Percentiles rank a stretch among this genome's conserved stretches.
Evolutionary conservation across 2,113 vertebrate species (phyloP).

Genomic region (Hydropotes inermis): DNA sequence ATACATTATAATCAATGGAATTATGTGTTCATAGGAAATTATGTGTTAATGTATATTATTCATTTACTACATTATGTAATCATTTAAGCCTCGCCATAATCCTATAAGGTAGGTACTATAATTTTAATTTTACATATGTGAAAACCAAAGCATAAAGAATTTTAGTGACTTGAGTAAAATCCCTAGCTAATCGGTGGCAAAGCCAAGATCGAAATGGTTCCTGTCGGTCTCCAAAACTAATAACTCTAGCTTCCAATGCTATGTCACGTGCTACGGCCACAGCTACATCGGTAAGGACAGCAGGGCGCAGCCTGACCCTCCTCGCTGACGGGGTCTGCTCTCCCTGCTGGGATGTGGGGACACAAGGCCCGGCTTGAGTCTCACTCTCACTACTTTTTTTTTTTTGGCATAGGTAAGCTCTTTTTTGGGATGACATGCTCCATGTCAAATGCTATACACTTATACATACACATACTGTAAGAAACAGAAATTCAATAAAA

Average conservation of each 20-base stretch:
- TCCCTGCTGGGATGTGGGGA: background rate
- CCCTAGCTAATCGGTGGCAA: background rate
- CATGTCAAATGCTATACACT: background rate
- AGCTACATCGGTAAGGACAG: background rate
- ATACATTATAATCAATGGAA: background rate
- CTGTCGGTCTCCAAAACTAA: background rate
- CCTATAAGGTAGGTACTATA: background rate
- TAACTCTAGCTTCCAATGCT: background rate
- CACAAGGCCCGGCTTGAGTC: background rate
- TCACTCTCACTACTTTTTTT: background rate
- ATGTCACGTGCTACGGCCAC: background rate
- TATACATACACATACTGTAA: background rate
- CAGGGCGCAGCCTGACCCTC: background rate
- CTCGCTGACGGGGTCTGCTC: background rate
- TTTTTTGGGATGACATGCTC: background rate
- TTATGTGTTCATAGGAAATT: background rate
- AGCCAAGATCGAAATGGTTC: background rate
- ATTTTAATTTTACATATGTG: background rate
- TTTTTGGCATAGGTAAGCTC: background rate
- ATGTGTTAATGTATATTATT: background rate
- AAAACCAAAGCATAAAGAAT: background rate
- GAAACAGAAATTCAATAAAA: background rate
- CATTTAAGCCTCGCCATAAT: background rate
- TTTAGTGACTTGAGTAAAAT: background rate
- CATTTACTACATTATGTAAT: background rate